Percentiles rank a stretch among this genome's conserved stretches.
phyloP scores from a whole-genome alignment of 2,888 invertebrate species.

The Agrochola lota region DNA sequence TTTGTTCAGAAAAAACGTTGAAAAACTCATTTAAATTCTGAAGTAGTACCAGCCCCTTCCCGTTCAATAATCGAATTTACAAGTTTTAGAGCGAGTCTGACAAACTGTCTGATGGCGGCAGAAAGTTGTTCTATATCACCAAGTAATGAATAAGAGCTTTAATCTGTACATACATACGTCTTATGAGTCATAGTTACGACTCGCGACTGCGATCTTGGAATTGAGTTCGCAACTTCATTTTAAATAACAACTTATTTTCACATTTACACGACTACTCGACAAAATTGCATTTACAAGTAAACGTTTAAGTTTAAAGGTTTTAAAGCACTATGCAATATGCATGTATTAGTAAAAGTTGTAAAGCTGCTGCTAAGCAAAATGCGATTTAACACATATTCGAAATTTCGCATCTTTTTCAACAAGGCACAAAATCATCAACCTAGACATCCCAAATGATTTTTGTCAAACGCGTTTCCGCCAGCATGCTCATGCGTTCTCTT shows the following conservation, averaged over 20 bases:
- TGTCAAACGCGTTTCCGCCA: slow-evolving; percentile 30
- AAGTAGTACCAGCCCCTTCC: slow-evolving; percentile 33
- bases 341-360: background rate
- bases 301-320: background rate
- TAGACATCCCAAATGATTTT: slow-evolving; percentile 20
- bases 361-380: background rate
- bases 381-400: background rate
- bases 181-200: slow-evolving; percentile 20
- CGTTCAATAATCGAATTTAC: slow-evolving; percentile 50
- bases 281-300: slow-evolving; percentile 25
- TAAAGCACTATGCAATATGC: background rate
- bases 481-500: slow-evolving; percentile 21
- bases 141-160: slow-evolving; percentile 14
- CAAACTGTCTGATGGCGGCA: slow-evolving; percentile 47
- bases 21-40: slow-evolving; percentile 53
- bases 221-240: slow-evolving; percentile 27
- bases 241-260: slow-evolving; percentile 39
- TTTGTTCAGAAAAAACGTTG: slow-evolving; percentile 40
- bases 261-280: slow-evolving; percentile 25
- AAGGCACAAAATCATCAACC: background rate
- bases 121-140: slow-evolving; percentile 19
- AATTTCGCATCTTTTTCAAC: background rate
- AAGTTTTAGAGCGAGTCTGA: slow-evolving; percentile 50
- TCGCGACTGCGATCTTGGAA: slow-evolving; percentile 20
- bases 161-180: slow-evolving; percentile 4